A percentile compares a stretch with the other conserved stretches of the same genome.
These are phyloP conservation scores for Pterocles orientalis DNA, from an alignment of 2,113 vertebrate genomes.

Conservation along the genomic window DNA sequence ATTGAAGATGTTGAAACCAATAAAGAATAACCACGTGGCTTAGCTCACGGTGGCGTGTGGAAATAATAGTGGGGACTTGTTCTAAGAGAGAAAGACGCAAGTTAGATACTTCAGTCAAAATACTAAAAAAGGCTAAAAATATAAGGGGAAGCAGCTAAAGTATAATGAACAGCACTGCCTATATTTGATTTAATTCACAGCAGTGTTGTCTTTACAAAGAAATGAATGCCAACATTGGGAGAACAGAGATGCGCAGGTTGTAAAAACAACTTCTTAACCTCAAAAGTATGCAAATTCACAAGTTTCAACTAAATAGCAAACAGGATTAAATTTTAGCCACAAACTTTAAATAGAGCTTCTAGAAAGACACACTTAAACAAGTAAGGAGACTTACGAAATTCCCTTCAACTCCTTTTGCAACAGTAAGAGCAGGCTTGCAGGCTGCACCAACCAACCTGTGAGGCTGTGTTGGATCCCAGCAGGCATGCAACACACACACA, in stretches of 20 bases:
- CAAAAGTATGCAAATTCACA: neutral
- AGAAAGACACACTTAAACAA: neutral
- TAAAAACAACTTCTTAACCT: neutral
- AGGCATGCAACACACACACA: fast-evolving
- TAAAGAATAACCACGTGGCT: neutral
- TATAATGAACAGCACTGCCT: neutral
- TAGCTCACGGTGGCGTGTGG: neutral
- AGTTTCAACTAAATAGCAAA: neutral
- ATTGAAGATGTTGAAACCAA: neutral
- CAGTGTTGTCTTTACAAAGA: neutral
- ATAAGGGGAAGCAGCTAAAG: neutral
- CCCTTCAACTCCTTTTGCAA: neutral
- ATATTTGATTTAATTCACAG: neutral
- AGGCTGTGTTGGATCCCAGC: too few relatives aligned
- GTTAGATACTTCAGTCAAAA: neutral
- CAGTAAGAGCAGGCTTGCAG: fast-evolving
- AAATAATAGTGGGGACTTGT: neutral
- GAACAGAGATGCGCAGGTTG: neutral
- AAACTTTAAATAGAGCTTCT: neutral
- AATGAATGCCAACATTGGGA: fast-evolving
- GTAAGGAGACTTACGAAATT: neutral
- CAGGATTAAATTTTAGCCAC: neutral
- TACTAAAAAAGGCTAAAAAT: neutral
- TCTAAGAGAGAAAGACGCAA: neutral
- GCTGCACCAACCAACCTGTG: fast-evolving